Conservation (phyloP, 37 sponge, comb jelly and placozoan species). For the Theonella swinhoei region DNA sequence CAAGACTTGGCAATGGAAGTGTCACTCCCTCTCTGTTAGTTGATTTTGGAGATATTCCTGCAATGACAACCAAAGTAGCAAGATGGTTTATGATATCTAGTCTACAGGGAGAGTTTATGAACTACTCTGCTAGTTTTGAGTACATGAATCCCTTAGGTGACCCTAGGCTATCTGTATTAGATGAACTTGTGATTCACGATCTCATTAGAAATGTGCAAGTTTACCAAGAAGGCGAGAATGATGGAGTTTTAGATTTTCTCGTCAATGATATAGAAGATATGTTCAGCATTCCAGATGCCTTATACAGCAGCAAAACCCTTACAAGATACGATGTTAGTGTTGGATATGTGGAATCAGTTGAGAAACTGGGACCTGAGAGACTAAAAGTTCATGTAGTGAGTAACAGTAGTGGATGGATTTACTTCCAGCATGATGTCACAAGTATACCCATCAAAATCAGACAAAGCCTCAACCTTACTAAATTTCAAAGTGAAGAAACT, state of each 20-base stretch:
- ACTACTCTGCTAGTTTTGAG: constrained; percentile 42
- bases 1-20: constrained; percentile 25
- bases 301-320: constrained; percentile 43
- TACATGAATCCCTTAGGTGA: constrained; percentile 42
- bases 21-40: constrained; percentile 23
- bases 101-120: constrained; percentile 35
- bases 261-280: constrained; percentile 17
- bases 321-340: constrained; percentile 13
- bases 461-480: constrained; percentile 28
- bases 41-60: constrained; percentile 19
- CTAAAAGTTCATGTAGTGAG: neutral
- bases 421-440: constrained; percentile 10
- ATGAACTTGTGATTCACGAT: constrained; percentile 37
- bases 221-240: constrained; percentile 2
- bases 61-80: constrained; percentile 28
- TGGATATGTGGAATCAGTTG: constrained; percentile 13
- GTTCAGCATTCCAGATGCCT: constrained; percentile 16
- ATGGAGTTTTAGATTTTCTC: constrained; percentile 42
- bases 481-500: neutral
- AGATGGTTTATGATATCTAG: constrained; percentile 43
- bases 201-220: constrained; percentile 27
- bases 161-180: constrained; percentile 31
- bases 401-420: constrained; percentile 13
- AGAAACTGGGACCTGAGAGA: too few relatives aligned
- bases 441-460: too few relatives aligned